A percentile compares a stretch with the other conserved stretches of the same genome.
Conservation (phyloP, 2,113 vertebrate genomes). For the Odocoileus virginianus region DNA sequence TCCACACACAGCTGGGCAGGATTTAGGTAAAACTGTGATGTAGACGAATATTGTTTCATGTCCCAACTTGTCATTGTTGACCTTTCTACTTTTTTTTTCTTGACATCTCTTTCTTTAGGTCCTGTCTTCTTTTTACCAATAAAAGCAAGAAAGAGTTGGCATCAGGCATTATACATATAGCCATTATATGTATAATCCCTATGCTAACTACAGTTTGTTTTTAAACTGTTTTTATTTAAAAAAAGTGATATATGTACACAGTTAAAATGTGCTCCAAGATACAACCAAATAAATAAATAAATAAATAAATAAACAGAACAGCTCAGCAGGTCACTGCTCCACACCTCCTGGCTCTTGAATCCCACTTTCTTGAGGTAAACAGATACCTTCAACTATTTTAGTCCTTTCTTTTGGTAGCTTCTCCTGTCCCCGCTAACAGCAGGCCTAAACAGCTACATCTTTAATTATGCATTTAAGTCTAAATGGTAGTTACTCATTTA, state of each 20-base stretch:
- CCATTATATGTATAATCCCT: background rate
- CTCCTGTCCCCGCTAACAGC: background rate
- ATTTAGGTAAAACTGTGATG: background rate
- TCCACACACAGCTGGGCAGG: background rate
- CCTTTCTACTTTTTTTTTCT: background rate
- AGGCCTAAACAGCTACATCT: background rate
- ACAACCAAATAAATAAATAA: background rate
- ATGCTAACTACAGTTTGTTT: background rate
- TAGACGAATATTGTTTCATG: background rate
- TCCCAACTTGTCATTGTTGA: background rate
- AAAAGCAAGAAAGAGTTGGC: background rate
- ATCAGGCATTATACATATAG: background rate
- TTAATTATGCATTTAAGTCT: background rate
- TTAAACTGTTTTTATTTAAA: background rate
- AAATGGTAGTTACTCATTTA: background rate
- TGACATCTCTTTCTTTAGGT: too few species aligned
- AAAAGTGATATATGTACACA: too few species aligned
- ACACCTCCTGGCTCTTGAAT: background rate
- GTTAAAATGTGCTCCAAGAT: background rate
- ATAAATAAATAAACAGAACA: background rate
- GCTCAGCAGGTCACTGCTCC: background rate
- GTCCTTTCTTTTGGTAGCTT: background rate
- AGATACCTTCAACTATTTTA: background rate
- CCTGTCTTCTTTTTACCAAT: background rate
- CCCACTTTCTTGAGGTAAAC: background rate